A percentile compares a stretch with the other conserved stretches of the same genome.
These are phyloP conservation scores for Notarius quadriscutis DNA, from an alignment of 2,113 vertebrate genomes.

Conservation along the genomic window DNA sequence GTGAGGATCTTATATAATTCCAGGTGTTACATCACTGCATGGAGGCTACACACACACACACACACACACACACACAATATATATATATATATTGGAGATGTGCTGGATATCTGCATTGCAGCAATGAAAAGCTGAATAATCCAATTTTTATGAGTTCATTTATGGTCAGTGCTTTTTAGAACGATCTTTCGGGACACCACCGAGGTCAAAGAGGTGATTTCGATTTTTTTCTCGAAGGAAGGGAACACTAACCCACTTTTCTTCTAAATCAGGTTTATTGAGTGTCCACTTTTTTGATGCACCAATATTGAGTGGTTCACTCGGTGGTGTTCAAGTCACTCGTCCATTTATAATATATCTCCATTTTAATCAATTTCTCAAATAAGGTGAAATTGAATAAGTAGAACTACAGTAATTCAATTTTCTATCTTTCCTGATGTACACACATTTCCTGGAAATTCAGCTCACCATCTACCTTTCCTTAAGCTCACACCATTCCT, in stretches of 20 bases:
- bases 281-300: not conserved
- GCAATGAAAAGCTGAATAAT: not conserved
- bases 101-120: too few species aligned
- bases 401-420: not conserved
- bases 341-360: not conserved
- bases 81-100: not conserved
- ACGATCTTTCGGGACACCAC: not conserved
- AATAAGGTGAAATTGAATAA: not conserved
- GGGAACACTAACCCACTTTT: not conserved
- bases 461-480: not conserved
- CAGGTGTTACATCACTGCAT: constrained; percentile 9
- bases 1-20: constrained; percentile 7
- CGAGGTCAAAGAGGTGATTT: not conserved
- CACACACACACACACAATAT: not conserved
- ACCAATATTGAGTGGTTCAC: not conserved
- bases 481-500: not conserved
- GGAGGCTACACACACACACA: not conserved
- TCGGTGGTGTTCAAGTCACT: not conserved
- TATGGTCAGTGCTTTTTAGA: not conserved
- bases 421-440: not conserved
- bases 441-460: not conserved
- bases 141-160: not conserved
- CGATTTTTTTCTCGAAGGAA: not conserved
- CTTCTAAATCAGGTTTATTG: constrained; percentile 7
- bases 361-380: not conserved